Conservation (phyloP, 2,888 invertebrate genomes). For the Drosophila demipolita region DNA sequence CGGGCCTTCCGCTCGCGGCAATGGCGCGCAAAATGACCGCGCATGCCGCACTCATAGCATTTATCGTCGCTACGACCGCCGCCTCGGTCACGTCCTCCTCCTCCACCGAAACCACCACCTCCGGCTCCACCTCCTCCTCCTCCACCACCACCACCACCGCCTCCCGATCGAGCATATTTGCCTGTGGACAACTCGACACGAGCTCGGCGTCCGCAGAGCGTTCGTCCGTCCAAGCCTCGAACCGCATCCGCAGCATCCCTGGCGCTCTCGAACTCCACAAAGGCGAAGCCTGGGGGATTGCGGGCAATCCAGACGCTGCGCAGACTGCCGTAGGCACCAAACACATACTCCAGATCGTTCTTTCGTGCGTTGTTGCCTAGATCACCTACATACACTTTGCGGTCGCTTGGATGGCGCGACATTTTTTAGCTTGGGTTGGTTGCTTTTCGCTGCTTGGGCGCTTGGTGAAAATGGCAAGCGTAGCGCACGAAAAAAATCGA, state of each 20-base stretch:
- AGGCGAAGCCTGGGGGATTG: conserved; percentile 96
- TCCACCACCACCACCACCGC: conserved; percentile 82
- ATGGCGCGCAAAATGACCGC: conserved; percentile 97
- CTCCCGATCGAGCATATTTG: conserved; percentile 86
- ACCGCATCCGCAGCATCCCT: conserved; percentile 96
- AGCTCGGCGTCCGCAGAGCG: conserved; percentile 94
- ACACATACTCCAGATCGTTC: conserved; percentile 96
- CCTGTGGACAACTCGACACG: conserved; percentile 97
- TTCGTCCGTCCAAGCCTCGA: conserved; percentile 90
- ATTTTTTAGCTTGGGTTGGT: conserved; percentile 64
- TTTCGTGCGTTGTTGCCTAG: conserved; percentile 96
- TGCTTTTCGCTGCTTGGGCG: conserved; percentile 54
- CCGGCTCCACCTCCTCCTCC: conserved; percentile 84
- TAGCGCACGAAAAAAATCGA: conserved; percentile 73
- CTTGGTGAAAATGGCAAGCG: conserved; percentile 58
- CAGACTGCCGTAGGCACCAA: conserved; percentile 95
- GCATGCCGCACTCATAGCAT: conserved; percentile 97
- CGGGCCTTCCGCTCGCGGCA: conserved; percentile 89
- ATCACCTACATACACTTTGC: conserved; percentile 98
- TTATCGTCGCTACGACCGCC: conserved; percentile 89
- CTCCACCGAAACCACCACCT: conserved; percentile 82
- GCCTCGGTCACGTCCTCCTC: conserved; percentile 86
- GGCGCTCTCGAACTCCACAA: conserved; percentile 97
- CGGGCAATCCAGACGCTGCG: conserved; percentile 99
- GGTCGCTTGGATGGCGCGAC: conserved; percentile 89